These are phyloP conservation scores for Calcarius lapponicus DNA, from an alignment of 2,797 vertebrate species.

Conservation along the genomic window DNA sequence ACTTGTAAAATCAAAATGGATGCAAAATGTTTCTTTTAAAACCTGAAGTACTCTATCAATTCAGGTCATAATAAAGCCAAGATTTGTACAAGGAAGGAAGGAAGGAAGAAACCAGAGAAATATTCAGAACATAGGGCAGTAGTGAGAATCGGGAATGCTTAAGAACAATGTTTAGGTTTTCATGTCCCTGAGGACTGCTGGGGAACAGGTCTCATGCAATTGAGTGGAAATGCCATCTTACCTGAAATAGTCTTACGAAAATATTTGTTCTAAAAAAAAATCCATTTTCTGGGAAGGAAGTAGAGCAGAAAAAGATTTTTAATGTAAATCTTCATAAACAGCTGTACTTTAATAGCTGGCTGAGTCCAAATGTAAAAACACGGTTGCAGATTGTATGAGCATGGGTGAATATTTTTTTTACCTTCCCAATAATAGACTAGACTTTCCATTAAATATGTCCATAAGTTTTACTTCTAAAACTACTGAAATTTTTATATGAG, in stretches of 20 bases:
- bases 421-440: not conserved
- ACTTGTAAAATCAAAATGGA: not conserved
- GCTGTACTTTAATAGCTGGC: not conserved
- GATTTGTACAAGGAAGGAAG: not conserved
- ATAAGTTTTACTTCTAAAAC: not conserved
- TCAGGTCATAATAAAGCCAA: not conserved
- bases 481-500: not conserved
- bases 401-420: not conserved
- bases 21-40: not conserved
- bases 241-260: not conserved
- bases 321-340: not conserved
- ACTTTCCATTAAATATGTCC: not conserved
- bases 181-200: not conserved
- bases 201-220: not conserved
- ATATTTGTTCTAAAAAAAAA: not conserved
- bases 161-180: not conserved
- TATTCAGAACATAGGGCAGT: not conserved
- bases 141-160: not conserved
- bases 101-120: not conserved
- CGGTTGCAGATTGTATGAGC: not conserved
- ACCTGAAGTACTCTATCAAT: not conserved
- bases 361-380: not conserved
- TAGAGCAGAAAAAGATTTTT: not conserved
- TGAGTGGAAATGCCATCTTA: not conserved
- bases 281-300: not conserved